phyloP scores from a whole-genome alignment of 2,888 invertebrate species.

The Oscheius myriophilus region DNA sequence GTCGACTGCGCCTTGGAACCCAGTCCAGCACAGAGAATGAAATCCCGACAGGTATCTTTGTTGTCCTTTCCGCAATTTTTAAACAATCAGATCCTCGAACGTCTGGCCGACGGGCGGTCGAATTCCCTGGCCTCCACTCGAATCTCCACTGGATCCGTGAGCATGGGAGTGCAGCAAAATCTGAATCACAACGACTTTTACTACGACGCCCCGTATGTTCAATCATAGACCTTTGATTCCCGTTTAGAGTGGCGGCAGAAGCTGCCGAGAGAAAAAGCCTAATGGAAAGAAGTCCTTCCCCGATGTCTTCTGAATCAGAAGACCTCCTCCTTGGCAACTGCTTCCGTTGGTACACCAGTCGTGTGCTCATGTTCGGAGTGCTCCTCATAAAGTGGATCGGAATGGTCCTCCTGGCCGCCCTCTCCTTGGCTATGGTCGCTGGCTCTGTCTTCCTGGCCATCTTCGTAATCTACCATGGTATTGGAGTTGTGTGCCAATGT shows the following conservation, averaged over 20 bases:
- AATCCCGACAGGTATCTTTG: slow-evolving; percentile 31
- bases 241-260: too few relatives aligned
- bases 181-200: slow-evolving; percentile 9
- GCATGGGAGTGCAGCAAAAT: background rate
- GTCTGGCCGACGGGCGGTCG: slow-evolving; percentile 1
- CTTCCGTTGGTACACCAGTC: slow-evolving; percentile 40
- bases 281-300: background rate
- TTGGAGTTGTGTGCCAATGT: slow-evolving; percentile 56
- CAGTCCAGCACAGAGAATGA: slow-evolving; percentile 35
- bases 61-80: background rate
- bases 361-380: slow-evolving; percentile 36
- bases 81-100: slow-evolving; percentile 7
- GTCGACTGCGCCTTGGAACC: slow-evolving; percentile 39
- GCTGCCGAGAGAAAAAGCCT: background rate
- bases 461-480: slow-evolving; percentile 56
- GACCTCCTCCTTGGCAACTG: slow-evolving; percentile 20
- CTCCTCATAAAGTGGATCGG: slow-evolving; percentile 45
- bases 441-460: slow-evolving; percentile 54
- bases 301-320: background rate
- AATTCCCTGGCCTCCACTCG: slow-evolving; percentile 16
- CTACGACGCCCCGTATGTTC: slow-evolving; percentile 25
- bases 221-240: background rate
- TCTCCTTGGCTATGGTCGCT: slow-evolving; percentile 48
- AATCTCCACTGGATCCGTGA: background rate
- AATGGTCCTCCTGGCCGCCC: slow-evolving; percentile 44